phyloP scores from a whole-genome alignment of 2,888 invertebrate species.

The Drosophila fulvimacula region DNA sequence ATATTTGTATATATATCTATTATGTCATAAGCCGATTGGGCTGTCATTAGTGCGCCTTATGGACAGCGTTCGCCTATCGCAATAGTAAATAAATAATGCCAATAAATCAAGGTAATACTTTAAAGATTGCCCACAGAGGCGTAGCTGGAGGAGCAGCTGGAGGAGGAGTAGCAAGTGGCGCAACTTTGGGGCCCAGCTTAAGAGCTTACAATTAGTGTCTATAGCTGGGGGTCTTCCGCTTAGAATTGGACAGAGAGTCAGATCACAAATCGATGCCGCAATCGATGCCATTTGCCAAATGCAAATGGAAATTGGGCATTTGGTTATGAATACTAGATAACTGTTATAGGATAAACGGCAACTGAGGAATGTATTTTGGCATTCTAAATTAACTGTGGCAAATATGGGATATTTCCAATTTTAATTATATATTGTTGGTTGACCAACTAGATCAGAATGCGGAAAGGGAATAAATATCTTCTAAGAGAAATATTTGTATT shows the following conservation, averaged over 20 bases:
- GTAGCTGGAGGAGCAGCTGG: not conserved
- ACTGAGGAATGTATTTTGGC: not conserved
- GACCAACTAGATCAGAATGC: not conserved
- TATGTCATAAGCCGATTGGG: slow-evolving; percentile 77
- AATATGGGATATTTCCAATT: not conserved
- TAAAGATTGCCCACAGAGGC: slow-evolving; percentile 40
- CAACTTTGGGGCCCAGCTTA: slow-evolving; percentile 27
- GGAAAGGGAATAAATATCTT: too few relatives aligned
- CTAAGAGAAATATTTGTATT: too few relatives aligned
- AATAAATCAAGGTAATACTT: slow-evolving; percentile 71
- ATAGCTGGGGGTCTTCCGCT: not conserved
- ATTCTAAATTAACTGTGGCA: not conserved
- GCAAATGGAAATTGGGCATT: not conserved
- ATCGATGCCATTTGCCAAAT: slow-evolving; percentile 33
- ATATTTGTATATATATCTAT: slow-evolving; percentile 36
- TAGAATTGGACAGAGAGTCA: slow-evolving; percentile 22
- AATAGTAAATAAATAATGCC: slow-evolving; percentile 62
- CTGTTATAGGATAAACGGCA: not conserved
- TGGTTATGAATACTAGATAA: not conserved
- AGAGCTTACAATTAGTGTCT: slow-evolving; percentile 53
- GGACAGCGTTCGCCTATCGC: slow-evolving; percentile 37
- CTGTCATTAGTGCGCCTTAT: slow-evolving; percentile 67
- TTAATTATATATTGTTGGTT: not conserved
- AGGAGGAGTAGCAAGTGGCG: slow-evolving; percentile 13
- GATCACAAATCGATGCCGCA: slow-evolving; percentile 31